Evolutionary conservation across 1,140 invertebrate genomes (phyloP), one percentile per base, ranked within the genome.

Genomic region (Choristoneura fumiferana): DNA sequence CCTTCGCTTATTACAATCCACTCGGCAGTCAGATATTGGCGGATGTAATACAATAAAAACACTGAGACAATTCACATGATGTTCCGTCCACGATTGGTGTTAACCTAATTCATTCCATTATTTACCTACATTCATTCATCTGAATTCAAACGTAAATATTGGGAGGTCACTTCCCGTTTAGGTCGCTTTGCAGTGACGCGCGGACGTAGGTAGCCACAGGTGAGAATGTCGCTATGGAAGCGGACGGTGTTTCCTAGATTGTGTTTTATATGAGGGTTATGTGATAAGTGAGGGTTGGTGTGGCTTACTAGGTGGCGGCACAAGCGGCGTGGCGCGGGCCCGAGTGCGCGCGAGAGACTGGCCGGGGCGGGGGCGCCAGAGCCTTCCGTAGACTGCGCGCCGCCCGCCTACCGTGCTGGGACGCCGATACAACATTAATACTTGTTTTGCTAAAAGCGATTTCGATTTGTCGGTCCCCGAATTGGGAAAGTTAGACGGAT

Each of bases 401-500:
- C 78, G 74, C 77, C 78, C 80, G 78, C 77, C 78, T 73, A 60
- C 43, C 43, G 59, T 58, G 52, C 67, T 63, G 63, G 73, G 69
- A 78, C 73, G 73, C 76, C 81, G 84, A 87, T 85, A 87, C 84
- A 84, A 83, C 85, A 85, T 87, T 87, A 87, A 87, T 87, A 87
- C 84, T 87, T 87, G 81, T 84, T 85, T 87, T 84, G 79, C 81
- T 81, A 85, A 84, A 81, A 84, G 81, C 75, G 78, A 84, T 86
- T 86, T 84, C 84, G 84, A 87, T 86, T 87, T 86, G 81, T 85
- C 72, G 81, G 71, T 65, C 76, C 72, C 74, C 75, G 77, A 84
- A 87, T 87, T 81, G 82, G 70, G 73, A 86, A 88, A 88, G 81
- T 86, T 86, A 78, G 78, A 70, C 55, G 61, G 68, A 84, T 84